phyloP scores from a whole-genome alignment of 2,888 invertebrate genomes.

The Chrysomela aeneicollis region DNA sequence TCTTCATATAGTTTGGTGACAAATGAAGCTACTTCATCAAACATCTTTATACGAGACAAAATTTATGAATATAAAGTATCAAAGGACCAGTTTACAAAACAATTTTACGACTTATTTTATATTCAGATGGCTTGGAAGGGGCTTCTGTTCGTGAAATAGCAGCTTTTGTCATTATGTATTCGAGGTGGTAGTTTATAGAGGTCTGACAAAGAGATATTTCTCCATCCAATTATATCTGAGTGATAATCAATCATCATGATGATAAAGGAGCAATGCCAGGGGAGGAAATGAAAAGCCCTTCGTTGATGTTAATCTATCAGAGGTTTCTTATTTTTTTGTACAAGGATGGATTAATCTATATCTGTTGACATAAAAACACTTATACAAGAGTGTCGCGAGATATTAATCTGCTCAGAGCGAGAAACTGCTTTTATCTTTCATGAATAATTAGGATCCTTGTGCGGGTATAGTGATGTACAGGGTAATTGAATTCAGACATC shows the following conservation, averaged over 20 bases:
- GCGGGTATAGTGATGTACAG: background rate
- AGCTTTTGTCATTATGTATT: background rate
- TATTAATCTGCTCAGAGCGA: background rate
- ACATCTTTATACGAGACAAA: constrained; percentile 51
- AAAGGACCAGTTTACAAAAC: constrained; percentile 46
- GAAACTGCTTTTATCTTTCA: background rate
- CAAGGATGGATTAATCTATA: background rate
- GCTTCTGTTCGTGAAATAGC: constrained; percentile 4
- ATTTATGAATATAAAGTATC: constrained; percentile 50
- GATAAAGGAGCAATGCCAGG: constrained; percentile 28
- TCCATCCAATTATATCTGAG: constrained; percentile 6
- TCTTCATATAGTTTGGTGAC: constrained; percentile 53
- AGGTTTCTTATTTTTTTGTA: background rate
- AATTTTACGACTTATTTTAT: constrained; percentile 46
- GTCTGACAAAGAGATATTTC: constrained; percentile 9
- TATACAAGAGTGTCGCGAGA: background rate
- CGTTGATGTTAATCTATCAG: background rate
- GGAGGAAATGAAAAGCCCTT: constrained; percentile 8
- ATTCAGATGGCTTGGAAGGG: constrained; percentile 42
- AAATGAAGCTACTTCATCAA: constrained; percentile 54
- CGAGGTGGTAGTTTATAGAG: constrained; percentile 3
- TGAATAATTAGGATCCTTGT: background rate
- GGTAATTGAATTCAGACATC: too few species aligned
- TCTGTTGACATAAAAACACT: constrained; percentile 3
- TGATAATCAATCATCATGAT: constrained; percentile 31